Percentiles rank a stretch among this genome's conserved stretches.
Evolutionary conservation across 2,797 vertebrate genomes (phyloP).

Genomic region (Smutsia gigantea): DNA sequence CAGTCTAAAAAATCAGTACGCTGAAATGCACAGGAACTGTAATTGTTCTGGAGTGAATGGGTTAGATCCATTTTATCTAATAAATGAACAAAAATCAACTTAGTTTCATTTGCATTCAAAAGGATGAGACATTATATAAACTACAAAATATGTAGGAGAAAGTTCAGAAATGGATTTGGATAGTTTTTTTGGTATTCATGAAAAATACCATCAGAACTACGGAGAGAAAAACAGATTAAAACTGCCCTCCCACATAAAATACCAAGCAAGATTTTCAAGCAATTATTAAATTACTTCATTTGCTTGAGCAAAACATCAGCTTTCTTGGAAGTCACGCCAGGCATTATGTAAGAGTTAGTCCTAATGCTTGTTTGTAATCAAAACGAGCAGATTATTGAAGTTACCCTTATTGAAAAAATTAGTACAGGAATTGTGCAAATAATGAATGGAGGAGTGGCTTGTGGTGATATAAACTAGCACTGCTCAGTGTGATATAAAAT

Average conservation of each 20-base stretch:
- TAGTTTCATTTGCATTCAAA: neutral
- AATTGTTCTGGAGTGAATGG: neutral
- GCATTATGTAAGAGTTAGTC: constrained; percentile 81
- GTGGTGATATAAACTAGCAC: neutral
- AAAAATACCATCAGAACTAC: constrained; percentile 83
- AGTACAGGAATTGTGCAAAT: constrained; percentile 6
- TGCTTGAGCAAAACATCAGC: constrained; percentile 84
- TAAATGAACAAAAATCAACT: constrained; percentile 16
- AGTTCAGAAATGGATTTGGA: constrained; percentile 74
- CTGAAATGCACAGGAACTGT: neutral
- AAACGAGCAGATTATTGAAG: constrained; percentile 47
- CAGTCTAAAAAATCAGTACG: neutral
- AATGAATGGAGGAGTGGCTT: neutral
- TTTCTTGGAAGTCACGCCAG: constrained; percentile 86
- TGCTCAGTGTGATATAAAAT: neutral
- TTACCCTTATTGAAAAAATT: neutral
- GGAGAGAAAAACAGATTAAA: constrained; percentile 77
- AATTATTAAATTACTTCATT: constrained; percentile 86
- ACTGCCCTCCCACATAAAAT: constrained; percentile 84
- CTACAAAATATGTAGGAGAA: constrained; percentile 71
- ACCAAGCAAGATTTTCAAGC: constrained; percentile 81
- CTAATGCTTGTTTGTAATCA: constrained; percentile 58
- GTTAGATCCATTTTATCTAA: neutral
- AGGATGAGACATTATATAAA: constrained; percentile 57
- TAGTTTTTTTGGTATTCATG: constrained; percentile 81